Conservation (phyloP, 2,888 invertebrate species). For the Tinea trinotella region DNA sequence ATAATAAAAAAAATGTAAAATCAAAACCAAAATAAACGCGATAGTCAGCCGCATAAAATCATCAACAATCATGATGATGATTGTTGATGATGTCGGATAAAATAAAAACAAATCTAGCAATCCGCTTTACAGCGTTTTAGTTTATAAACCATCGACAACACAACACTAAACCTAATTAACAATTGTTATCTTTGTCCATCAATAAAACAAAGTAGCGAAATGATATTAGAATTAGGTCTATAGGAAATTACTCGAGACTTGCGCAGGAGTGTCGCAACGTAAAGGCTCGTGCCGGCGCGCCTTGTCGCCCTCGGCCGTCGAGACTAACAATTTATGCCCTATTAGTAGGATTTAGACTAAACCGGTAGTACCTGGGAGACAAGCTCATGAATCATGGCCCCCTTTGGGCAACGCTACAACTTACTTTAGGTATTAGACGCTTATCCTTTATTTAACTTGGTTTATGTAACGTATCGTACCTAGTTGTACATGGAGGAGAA, state of each 20-base stretch:
- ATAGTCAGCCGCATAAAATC: no score
- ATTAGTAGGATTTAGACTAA: constrained; percentile 18
- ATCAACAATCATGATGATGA: no score
- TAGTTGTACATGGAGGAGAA: no score
- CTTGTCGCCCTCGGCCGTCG: constrained; percentile 15
- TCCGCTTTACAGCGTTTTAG: not conserved
- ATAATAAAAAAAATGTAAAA: no score
- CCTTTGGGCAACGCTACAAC: constrained; percentile 7
- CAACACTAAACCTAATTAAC: constrained; percentile 1
- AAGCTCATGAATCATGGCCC: constrained; percentile 14
- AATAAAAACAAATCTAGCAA: no score
- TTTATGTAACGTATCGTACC: no score
- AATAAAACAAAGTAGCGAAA: constrained; percentile 5
- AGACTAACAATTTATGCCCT: constrained; percentile 19
- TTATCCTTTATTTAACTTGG: no score
- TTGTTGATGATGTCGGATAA: no score
- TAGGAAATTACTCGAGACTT: not conserved
- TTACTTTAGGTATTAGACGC: not conserved
- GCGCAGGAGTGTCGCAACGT: constrained; percentile 15
- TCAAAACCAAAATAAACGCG: no score
- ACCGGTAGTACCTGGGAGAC: constrained; percentile 7
- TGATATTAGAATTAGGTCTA: not conserved
- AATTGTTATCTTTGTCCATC: not conserved
- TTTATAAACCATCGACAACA: not conserved
- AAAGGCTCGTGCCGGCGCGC: constrained; percentile 16